Percentiles rank a stretch among this genome's conserved stretches.
Conservation (phyloP, 2,888 invertebrate species). For the Platerodrilus igneus region DNA sequence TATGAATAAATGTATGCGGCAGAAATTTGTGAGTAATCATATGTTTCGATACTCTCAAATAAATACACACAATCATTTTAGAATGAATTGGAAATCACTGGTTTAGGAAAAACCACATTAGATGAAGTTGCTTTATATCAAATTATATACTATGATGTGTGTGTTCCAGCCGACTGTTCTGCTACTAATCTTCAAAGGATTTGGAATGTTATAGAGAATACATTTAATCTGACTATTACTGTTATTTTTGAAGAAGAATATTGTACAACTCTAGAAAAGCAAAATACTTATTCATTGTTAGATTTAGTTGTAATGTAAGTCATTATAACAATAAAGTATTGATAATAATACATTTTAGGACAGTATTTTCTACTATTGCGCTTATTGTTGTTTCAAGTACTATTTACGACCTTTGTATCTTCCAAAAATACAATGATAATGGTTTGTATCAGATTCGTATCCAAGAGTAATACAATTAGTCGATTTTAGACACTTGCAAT, state of each 20-base stretch:
- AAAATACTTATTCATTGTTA: neutral
- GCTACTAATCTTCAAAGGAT: conserved; percentile 14
- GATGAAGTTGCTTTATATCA: no score
- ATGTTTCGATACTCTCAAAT: conserved; percentile 2
- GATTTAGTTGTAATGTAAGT: conserved; percentile 6
- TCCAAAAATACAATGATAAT: conserved; percentile 14
- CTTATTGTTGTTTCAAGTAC: conserved; percentile 16
- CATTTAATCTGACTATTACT: conserved; percentile 7
- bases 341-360: conserved; percentile 6
- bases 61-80: conserved; percentile 2
- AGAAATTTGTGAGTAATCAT: conserved; percentile 6
- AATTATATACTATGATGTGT: conserved; percentile 15
- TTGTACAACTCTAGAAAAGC: conserved; percentile 4
- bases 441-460: conserved; percentile 13
- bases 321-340: neutral
- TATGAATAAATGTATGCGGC: neutral
- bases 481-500: no score
- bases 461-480: conserved; percentile 13
- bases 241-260: conserved; percentile 6
- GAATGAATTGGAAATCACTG: conserved; percentile 2
- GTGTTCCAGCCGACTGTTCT: conserved; percentile 20
- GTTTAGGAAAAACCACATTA: conserved; percentile 1
- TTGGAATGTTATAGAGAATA: conserved; percentile 19
- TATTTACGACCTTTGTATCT: conserved; percentile 21
- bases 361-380: conserved; percentile 3